Base-by-base conservation (phyloP, 2,797 vertebrate species). In the Platalea minor region DNA sequence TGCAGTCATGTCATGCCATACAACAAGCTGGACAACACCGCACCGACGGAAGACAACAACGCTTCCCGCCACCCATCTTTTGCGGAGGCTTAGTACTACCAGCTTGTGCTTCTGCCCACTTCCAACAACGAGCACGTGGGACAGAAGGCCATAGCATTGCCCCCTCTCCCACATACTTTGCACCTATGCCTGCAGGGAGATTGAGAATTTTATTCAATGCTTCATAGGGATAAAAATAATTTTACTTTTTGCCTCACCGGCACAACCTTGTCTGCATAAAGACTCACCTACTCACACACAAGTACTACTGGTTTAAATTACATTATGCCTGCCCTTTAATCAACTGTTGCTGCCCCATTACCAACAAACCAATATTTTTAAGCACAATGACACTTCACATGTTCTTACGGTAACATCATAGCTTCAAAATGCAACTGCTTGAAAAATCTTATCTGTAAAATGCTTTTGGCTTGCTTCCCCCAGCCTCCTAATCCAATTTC, bases 1-100 rank as follows among this genome's bases (percentile, higher is more conserved):
- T 33, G 65, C 53, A 26, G 69, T 35, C 21, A 24, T 33, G 29
- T 21, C 14, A 5, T 14, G 56, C 21, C 18, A 31, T 6, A 35
- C 18, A 37, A 26, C 18, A 45, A 51, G 15, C 25, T 21, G 25
- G 60, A 56, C 57, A 41, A 23, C 25, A 65, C 6, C 0, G 1
- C 24, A 26, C 0, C 0, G 28, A 20, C 2, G 1, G 50, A 25
- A 39, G 46, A 54, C 24, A 37, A 54, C 24, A 37, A 48, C 1
- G 0, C 41, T 50, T 70, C 37, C 37, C 11, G 17, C 26, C 5
- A 0, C 16, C 16, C 35, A 24, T 28, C 41, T 17, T 39, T 69
- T 43, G 11, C 2, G 14, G 26, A n/a, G 23, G 8, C 23, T 74
- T 9, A 7, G 6, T 33, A 45, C 20, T 13, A 46, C 18, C 7